Evolutionary conservation across 2,888 invertebrate genomes (phyloP), one percentile per base, ranked within the genome.

Genomic region (Clostera curtula): DNA sequence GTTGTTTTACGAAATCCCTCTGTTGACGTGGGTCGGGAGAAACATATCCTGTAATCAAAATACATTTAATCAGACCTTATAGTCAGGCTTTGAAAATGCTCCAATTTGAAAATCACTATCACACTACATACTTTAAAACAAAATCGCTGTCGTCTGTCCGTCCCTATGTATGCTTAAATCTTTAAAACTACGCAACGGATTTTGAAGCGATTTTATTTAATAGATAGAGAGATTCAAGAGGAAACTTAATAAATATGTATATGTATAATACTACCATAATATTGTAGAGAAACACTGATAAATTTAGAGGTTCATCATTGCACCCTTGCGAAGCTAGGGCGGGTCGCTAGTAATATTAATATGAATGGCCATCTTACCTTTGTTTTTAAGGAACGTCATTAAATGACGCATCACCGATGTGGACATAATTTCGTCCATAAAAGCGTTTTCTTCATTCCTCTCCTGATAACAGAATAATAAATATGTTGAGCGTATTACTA

Each of bases 381-480:
- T 88, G 25, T 84, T 84, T 56, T 87, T 88, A 10, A 88, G 62
- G 61, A 91, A 93, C 28, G 86, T 87, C 84, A 90, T 89, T 1
- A 92, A 80, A 44, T 86, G 76, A 35, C 88, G 85, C 87, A 96
- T 92, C 1, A 95, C 90, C 7, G 88, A 74, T 0, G 95, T 95
- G 8, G 88, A 76, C 74, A 95, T 79, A 19, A 96, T 85, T 0
- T 89, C 88, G 57, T 94, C 91, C 40, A 97, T 83, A 39, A 97
- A 90, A 12, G 87, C 87, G 42, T 90, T 89, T 68, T 95, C 93
- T 77, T 96, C 95, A 27, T 76, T 86, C 31, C 87, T 86, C 69
- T 95, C 93, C 62, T 89, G n/a, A 46, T 14, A 29, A 63, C 62
- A 7, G 6, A 11, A 5, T 12, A 32, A 12, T 10, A 12, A n/a